Evolutionary conservation across 2,797 vertebrate genomes (phyloP).

Genomic region (Percopsis omiscomaycus): DNA sequence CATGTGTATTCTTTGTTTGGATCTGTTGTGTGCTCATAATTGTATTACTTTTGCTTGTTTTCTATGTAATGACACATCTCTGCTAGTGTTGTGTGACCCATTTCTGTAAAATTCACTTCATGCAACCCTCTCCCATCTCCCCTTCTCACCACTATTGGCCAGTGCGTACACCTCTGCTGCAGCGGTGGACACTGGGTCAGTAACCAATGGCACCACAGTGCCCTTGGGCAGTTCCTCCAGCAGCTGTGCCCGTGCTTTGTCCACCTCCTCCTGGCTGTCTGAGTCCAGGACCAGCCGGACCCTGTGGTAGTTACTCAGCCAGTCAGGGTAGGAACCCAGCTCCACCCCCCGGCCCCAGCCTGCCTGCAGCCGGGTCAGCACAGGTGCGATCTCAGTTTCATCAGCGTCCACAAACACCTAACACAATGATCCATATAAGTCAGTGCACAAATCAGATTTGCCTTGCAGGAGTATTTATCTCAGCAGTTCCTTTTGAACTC

Average conservation of each 20-base stretch:
- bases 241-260: slow-evolving; percentile 79
- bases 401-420: slow-evolving; percentile 83
- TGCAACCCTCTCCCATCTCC: slow-evolving; percentile 12
- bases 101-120: slow-evolving; percentile 31
- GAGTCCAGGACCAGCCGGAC: slow-evolving; percentile 91
- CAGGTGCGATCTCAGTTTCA: slow-evolving; percentile 78
- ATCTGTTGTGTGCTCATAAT: slow-evolving; percentile 31
- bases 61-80: slow-evolving; percentile 23
- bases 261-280: slow-evolving; percentile 78
- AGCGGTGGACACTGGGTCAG: slow-evolving; percentile 79
- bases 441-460: too few relatives aligned
- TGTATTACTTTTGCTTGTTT: slow-evolving; percentile 37
- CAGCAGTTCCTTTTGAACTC: too few relatives aligned
- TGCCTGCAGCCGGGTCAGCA: slow-evolving; percentile 77
- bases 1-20: slow-evolving; percentile 20
- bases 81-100: slow-evolving; percentile 26
- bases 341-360: slow-evolving; percentile 77
- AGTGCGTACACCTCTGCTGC: slow-evolving; percentile 82
- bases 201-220: slow-evolving; percentile 76
- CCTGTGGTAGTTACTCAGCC: slow-evolving; percentile 90
- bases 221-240: slow-evolving; percentile 79
- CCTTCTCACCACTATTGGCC: slow-evolving; percentile 80
- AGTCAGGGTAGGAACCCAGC: slow-evolving; percentile 93
- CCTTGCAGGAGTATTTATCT: too few relatives aligned
- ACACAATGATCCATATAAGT: not conserved